Evolutionary conservation across 30 jellyfish, hydroid and myxozoan genomes (phyloP), one percentile per base, ranked within the genome.

Genomic region (Cassiopea xamachana): DNA sequence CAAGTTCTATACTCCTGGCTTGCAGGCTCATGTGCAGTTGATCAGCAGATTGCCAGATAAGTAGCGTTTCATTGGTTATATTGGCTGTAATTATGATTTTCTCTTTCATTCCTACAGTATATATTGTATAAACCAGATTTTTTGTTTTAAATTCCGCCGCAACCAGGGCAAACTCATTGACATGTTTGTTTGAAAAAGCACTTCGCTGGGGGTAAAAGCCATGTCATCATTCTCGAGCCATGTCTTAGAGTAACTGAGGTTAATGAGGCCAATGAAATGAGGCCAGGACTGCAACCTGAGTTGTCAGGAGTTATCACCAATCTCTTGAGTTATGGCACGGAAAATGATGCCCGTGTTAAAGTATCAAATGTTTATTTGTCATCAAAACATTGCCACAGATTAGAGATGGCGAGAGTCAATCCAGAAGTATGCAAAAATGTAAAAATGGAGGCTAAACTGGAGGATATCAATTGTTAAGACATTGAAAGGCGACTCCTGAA

Each of bases 261-360:
- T 69, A 69, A 69, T 4, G 15, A 69, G 8, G 78, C 78, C 48
- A 69, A 69, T 69, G 78, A 69, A 69, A 69, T 69, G 78, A 17
- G 78, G 78, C 78, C 17, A 69, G 78, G 15, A 69, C 15, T 69
- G 78, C 17, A n/a, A 4, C 7, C 17, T 69, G 17, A 61, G 0
- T 69, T 69, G 48, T 69, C 78, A 69, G 78, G 15, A 69, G 78
- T 69, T 69, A 14, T 69, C 78, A 69, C 78, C 6, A 69, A 69
- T 4, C 78, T 17, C n/a, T 69, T 69, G 15, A 5, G 78, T 69
- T 14, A 69, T 69, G 78, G 78, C 15, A 69, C 15, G 17, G 78
- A 69, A 5, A 69, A 14, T 5, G 17, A 72, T 73, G 18, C 46
- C 39, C 39, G 39, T 27, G 39, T 27, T 27, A 27, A 27, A 27